These are phyloP conservation scores for Atlantisia rogersi DNA, from an alignment of 2,113 vertebrate species.

Conservation along the genomic window DNA sequence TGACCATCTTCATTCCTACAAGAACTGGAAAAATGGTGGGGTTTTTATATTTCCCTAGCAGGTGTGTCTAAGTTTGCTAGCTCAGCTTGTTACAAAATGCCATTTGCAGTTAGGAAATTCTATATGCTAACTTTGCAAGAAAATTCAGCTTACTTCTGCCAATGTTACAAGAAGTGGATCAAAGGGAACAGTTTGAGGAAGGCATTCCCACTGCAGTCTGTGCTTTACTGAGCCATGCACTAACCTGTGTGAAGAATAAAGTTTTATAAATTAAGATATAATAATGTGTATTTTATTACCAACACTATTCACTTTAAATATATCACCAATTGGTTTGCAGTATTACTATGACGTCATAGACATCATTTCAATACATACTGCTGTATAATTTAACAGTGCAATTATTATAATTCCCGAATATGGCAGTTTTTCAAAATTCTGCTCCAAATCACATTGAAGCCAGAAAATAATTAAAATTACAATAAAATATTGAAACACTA, in stretches of 20 bases:
- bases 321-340: background rate
- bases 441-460: background rate
- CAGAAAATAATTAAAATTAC: background rate
- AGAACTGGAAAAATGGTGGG: background rate
- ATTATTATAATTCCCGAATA: background rate
- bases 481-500: background rate
- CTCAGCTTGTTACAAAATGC: background rate
- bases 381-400: background rate
- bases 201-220: conserved; percentile 80
- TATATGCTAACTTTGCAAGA: background rate
- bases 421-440: background rate
- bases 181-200: conserved; percentile 78
- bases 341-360: background rate
- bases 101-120: background rate
- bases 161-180: conserved; percentile 83
- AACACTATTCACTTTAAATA: background rate
- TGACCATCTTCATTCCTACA: background rate
- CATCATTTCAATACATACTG: background rate
- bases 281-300: background rate
- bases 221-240: conserved; percentile 85
- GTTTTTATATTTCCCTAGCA: background rate
- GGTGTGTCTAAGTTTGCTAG: background rate
- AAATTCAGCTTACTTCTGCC: conserved; percentile 76
- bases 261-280: background rate
- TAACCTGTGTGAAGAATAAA: conserved; percentile 67